Base-by-base conservation (phyloP, 1,140 invertebrate genomes). In the Steinernema feltiae region DNA sequence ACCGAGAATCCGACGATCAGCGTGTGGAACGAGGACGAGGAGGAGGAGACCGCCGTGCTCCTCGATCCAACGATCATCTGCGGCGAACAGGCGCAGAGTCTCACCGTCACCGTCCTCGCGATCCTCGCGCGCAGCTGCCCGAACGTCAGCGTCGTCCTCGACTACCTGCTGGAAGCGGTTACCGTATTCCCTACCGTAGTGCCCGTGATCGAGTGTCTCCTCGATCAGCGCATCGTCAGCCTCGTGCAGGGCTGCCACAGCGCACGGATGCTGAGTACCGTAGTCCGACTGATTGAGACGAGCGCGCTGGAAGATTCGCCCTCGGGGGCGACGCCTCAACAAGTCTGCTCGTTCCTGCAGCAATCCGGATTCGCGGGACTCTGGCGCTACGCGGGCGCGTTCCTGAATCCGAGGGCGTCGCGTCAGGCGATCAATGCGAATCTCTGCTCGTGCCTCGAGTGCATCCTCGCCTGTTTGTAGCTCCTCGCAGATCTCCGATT, bases 341-440 rank as follows among this genome's bases (percentile, higher is more conserved):
- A 76, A 70, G 76, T 76, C 17, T 76, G 48, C 32, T 70, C 74
- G n/a, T 77, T 76, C 53, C 30, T 77, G 30, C 76, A 77, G 35
- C 76, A 77, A 30, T 71, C 48, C 71, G 76, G 76, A 29, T 77
- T 77, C 41, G 76, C 73, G 0, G 76, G 76, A 21, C 29, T 77
- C n/a, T 77, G 76, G 76, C 29, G 76, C 41, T 77, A 77, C 63
- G 74, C 76, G 0, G 76, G 76, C 29, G 73, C 74, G 3, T 77
- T 77, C 35, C 71, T 77, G 7, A 46, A 32, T 77, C 73, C 73
- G 76, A 76, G 73, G 27, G 76, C 76, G 7, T 77, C 76, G 12
- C 76, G 74, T 18, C 76, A 77, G 63, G 76, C 76, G 31, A 77
- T 77, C 69, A 77, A 75, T 31, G 63, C 74, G 18, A 77, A 77